phyloP scores from a whole-genome alignment of 2,797 vertebrate species.

The Aldrovandia affinis region DNA sequence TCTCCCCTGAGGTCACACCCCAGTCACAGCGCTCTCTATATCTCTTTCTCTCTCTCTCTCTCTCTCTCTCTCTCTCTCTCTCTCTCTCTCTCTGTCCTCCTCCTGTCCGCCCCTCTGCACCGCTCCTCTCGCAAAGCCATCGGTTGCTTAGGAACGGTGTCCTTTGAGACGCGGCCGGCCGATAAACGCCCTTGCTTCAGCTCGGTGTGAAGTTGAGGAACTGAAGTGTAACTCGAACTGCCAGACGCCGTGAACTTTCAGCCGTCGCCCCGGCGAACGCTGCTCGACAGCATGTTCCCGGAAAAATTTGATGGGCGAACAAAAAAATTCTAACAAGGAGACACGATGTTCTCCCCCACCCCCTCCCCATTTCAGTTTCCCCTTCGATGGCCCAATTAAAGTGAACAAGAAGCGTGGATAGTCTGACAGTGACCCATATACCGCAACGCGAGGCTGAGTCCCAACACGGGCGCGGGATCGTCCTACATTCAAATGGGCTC shows the following conservation, averaged over 20 bases:
- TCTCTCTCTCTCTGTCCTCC: too few species aligned
- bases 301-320: not conserved
- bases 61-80: too few species aligned
- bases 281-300: not conserved
- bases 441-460: not conserved
- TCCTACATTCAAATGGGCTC: slow-evolving; percentile 16
- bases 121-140: not conserved
- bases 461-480: slow-evolving; percentile 21
- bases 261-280: not conserved
- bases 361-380: too few species aligned
- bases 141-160: not conserved
- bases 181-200: not conserved
- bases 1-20: too few species aligned
- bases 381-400: not conserved
- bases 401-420: not conserved
- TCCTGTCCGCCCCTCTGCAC: not conserved
- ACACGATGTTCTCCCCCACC: not conserved
- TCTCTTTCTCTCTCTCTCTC: too few species aligned
- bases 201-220: not conserved
- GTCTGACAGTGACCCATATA: slow-evolving; percentile 21
- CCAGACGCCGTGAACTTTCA: not conserved
- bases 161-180: not conserved
- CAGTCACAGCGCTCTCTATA: too few species aligned
- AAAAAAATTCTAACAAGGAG: not conserved
- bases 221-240: not conserved